Evolutionary conservation across 2,888 invertebrate species (phyloP).

Genomic region (Antheraea yamamai): DNA sequence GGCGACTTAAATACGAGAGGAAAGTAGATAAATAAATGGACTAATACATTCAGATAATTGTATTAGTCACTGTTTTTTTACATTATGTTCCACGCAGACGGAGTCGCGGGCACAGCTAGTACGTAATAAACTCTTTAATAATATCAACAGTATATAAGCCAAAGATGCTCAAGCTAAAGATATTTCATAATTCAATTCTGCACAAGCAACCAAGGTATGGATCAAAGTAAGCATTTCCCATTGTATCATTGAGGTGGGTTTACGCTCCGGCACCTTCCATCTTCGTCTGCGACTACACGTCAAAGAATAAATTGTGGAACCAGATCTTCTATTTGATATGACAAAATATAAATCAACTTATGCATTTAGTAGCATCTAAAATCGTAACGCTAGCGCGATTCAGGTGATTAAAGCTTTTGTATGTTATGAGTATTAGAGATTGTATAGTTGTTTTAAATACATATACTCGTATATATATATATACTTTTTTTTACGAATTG

Average conservation of each 20-base stretch:
- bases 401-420: not conserved
- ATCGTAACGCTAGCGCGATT: not conserved
- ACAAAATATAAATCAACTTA: not conserved
- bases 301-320: constrained; percentile 33
- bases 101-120: no score
- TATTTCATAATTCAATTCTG: not conserved
- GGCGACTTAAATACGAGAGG: no score
- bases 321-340: not conserved
- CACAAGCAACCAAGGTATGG: constrained; percentile 7
- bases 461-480: no score
- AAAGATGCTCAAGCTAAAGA: not conserved
- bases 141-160: not conserved
- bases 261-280: constrained; percentile 68
- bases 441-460: not conserved
- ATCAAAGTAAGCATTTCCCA: constrained; percentile 50
- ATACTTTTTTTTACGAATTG: no score
- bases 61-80: no score
- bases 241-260: constrained; percentile 64
- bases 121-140: not conserved
- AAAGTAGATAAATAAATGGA: no score
- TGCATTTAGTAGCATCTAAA: not conserved
- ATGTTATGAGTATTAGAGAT: not conserved
- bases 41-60: no score
- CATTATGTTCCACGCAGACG: no score
- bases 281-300: constrained; percentile 41